These are phyloP conservation scores for Dryocosmus kuriphilus DNA, from an alignment of 2,888 invertebrate species.

Conservation along the genomic window DNA sequence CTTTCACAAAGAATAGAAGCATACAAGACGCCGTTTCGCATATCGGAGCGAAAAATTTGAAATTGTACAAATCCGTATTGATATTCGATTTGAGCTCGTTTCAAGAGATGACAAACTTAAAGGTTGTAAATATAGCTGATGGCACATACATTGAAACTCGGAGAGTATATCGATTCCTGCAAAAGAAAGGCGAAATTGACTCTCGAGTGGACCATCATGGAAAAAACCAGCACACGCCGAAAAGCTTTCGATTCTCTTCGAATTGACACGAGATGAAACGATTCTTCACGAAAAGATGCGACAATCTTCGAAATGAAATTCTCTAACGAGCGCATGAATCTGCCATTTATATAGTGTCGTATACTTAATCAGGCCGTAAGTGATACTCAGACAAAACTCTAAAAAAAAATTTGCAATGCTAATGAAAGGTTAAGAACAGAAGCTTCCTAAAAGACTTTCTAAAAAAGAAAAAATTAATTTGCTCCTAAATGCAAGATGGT, in stretches of 20 bases:
- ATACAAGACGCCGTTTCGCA: neutral
- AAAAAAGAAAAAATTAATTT: too few relatives aligned
- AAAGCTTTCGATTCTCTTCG: neutral
- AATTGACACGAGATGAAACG: neutral
- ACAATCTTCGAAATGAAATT: neutral
- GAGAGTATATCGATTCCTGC: conserved; percentile 6
- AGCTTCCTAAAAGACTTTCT: too few relatives aligned
- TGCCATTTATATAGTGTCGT: neutral
- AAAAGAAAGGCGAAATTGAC: conserved; percentile 9
- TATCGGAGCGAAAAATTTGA: conserved; percentile 14
- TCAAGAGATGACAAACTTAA: conserved; percentile 7
- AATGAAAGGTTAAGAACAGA: too few relatives aligned
- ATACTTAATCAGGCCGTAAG: neutral
- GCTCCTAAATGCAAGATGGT: too few relatives aligned
- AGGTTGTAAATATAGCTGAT: conserved; percentile 17
- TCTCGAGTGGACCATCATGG: neutral
- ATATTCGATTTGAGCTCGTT: conserved; percentile 31
- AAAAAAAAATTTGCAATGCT: neutral
- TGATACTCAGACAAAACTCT: neutral
- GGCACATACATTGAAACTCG: conserved; percentile 17
- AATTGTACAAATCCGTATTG: conserved; percentile 26
- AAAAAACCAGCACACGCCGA: neutral
- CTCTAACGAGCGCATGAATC: too few relatives aligned
- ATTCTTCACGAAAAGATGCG: neutral
- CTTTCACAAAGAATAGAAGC: neutral